Conservation (phyloP, 2,888 invertebrate genomes). For the Seladonia tumulorum region DNA sequence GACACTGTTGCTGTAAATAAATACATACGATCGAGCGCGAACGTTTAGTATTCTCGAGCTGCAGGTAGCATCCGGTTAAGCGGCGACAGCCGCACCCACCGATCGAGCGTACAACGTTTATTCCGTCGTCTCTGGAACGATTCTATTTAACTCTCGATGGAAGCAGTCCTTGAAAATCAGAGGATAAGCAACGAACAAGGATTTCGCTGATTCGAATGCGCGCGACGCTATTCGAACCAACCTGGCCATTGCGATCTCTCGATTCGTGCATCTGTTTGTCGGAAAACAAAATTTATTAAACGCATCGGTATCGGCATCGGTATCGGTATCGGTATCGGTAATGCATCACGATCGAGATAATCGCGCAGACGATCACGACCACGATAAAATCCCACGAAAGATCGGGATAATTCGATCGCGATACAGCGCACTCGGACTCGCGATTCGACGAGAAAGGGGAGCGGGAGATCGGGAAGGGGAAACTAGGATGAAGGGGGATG, state of each 20-base stretch:
- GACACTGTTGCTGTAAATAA: conserved; percentile 61
- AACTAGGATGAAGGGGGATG: not conserved
- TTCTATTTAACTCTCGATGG: conserved; percentile 26
- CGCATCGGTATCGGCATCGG: not conserved
- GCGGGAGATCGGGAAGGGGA: not conserved
- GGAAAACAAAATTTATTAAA: not conserved
- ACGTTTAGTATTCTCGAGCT: conserved; percentile 81
- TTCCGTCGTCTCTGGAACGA: conserved; percentile 65
- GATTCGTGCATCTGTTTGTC: not conserved
- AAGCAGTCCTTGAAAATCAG: conserved; percentile 3
- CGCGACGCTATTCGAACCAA: not conserved
- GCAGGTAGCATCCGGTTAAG: conserved; percentile 82
- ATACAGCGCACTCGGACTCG: not conserved
- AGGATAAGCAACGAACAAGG: not conserved
- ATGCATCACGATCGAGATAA: conserved; percentile 1
- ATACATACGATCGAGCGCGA: conserved; percentile 69
- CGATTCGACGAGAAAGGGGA: conserved; percentile 1
- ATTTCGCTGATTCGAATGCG: not conserved
- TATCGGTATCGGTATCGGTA: not conserved
- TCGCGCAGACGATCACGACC: conserved; percentile 31
- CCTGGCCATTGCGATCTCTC: not conserved
- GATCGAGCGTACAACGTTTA: conserved; percentile 57
- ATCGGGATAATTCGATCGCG: conserved; percentile 5
- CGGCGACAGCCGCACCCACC: conserved; percentile 75
- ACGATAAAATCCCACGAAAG: conserved; percentile 25